Evolutionary conservation across 2,113 vertebrate species (phyloP).

Genomic region (Apeltes quadracus): DNA sequence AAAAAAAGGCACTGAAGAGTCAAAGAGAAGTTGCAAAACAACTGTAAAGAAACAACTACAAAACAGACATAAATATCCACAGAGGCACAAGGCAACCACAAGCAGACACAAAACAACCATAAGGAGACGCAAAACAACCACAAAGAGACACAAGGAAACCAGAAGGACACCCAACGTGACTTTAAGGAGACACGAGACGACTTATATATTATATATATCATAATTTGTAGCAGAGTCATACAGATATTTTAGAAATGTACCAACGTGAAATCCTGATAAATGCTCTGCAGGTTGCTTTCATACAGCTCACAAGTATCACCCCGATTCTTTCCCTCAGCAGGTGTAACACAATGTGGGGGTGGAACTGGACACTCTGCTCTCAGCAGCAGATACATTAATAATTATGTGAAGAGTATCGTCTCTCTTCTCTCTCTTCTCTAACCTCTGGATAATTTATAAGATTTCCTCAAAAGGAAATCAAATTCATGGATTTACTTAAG

Average conservation of each 20-base stretch:
- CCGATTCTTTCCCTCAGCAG: slow-evolving; percentile 30
- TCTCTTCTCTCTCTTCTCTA: slow-evolving; percentile 35
- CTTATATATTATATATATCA: no score
- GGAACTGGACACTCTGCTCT: slow-evolving; percentile 64
- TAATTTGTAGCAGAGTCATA: slow-evolving; percentile 3
- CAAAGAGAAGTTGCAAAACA: background rate
- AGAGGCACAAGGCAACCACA: background rate
- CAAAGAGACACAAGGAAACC: background rate
- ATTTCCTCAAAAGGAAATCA: background rate
- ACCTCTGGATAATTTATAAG: background rate
- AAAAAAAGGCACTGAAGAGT: no score
- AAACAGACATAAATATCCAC: no score
- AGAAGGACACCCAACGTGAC: no score
- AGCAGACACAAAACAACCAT: background rate
- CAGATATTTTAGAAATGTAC: background rate
- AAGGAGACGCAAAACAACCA: background rate
- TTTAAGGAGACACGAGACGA: background rate
- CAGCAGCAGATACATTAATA: slow-evolving; percentile 72
- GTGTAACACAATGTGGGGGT: slow-evolving; percentile 42
- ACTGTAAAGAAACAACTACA: background rate
- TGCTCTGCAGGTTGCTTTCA: background rate
- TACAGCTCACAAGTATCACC: background rate
- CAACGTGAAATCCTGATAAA: background rate
- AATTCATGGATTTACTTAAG: background rate
- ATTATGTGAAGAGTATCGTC: slow-evolving; percentile 65